Evolutionary conservation across 2,888 invertebrate species (phyloP), one percentile per base, ranked within the genome.

Genomic region (Lasius platythorax): DNA sequence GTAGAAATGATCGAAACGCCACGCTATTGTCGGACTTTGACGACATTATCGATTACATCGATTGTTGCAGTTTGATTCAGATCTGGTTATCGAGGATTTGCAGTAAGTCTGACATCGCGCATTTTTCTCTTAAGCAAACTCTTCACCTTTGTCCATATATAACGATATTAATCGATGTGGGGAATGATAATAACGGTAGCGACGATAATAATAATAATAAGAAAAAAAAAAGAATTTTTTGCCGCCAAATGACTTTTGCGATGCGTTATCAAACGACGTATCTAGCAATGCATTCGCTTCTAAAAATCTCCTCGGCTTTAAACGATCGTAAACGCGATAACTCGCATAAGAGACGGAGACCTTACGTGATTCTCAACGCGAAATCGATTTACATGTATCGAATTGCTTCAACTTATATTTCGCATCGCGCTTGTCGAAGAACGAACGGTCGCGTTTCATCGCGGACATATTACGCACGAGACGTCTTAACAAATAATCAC

Each of bases 51-150:
- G 67, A 78, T 23, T 75, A 68, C 81, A 23, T 40, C 79, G 64
- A 83, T 46, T 28, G 73, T 43, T 46, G 30, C 64, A 30, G 53
- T 5, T 43, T 23, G 70, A 61, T 46, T 56, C 37, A 64, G 2
- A 43, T 61, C 61, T 89, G 89, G 90, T 74, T 89, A 8, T 83
- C 83, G 9, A 87, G 58, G 43, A 83, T 87, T 53, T 82, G 84
- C 84, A 64, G 90, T 90, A 91, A 90, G 90, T 89, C 37, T 15
- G 18, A 63, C n/a, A 37, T 28, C 12, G 79, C 46, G 37, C 23
- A 11, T 40, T 40, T 53, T 28, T 11, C 46, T 72, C n/a, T 72
- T 6, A 8, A 68, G 30, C 43, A 11, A n/a, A 70, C 28, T 58
- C 15, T n/a, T 40, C 37, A 30, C 6, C 12, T 63, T n/a, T 46